Evolutionary conservation across 2,113 vertebrate genomes (phyloP).

Genomic region (Saimiri boliviensis): DNA sequence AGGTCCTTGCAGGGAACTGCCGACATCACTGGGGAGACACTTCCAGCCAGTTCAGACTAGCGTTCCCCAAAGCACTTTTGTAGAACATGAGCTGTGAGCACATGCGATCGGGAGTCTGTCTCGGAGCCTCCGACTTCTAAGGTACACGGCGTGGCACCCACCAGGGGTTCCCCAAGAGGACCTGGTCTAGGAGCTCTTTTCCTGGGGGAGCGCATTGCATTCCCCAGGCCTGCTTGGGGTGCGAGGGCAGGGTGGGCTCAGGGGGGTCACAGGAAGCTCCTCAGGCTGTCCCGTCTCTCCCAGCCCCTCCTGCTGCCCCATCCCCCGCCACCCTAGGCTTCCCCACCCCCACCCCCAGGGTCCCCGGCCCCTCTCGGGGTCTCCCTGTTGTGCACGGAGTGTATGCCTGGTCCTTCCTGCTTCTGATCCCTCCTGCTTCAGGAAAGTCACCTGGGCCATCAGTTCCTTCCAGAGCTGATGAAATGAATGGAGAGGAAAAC

Average conservation of each 20-base stretch:
- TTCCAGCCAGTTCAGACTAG: not conserved
- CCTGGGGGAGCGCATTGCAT: too few species aligned
- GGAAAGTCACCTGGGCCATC: not conserved
- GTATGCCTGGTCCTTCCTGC: not conserved
- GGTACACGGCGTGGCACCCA: accelerated
- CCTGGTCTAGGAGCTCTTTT: not conserved
- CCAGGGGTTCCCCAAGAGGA: not conserved
- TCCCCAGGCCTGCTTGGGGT: not conserved
- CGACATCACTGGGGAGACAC: not conserved
- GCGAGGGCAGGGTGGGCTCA: not conserved
- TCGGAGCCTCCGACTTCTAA: accelerated
- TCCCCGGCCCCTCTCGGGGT: too few species aligned
- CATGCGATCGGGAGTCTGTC: not conserved
- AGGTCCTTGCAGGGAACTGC: not conserved
- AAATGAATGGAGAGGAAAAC: too few species aligned
- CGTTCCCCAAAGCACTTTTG: not conserved
- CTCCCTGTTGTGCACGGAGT: too few species aligned
- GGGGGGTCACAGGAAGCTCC: not conserved
- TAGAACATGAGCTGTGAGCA: not conserved
- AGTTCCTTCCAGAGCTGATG: accelerated
- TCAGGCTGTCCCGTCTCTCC: too few species aligned
- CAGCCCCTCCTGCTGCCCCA: too few species aligned
- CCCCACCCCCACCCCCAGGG: too few species aligned
- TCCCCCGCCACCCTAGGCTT: too few species aligned
- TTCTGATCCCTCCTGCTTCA: too few species aligned